phyloP scores from a whole-genome alignment of 2,797 vertebrate species.

The Onychomys arenicola region DNA sequence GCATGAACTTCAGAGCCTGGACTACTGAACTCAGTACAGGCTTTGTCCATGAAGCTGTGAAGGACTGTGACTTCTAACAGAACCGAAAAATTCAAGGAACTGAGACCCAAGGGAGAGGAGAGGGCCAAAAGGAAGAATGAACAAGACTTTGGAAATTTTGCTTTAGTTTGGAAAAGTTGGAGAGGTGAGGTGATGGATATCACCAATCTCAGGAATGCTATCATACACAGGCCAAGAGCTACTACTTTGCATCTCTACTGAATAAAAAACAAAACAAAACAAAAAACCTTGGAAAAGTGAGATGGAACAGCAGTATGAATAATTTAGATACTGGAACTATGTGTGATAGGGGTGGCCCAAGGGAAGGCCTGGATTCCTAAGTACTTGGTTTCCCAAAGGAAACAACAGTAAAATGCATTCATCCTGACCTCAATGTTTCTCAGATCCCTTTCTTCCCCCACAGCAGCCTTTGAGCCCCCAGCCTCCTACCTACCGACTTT shows the following conservation, averaged over 20 bases:
- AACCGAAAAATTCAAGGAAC: not conserved
- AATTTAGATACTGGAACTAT: not conserved
- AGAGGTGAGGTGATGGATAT: not conserved
- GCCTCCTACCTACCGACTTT: constrained; percentile 76
- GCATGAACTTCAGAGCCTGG: not conserved
- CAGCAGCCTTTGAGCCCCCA: not conserved
- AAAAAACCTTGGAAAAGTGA: constrained; percentile 64
- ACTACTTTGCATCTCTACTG: constrained; percentile 71
- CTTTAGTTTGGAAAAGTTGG: constrained; percentile 18
- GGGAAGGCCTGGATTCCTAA: not conserved
- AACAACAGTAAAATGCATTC: not conserved
- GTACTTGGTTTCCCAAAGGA: constrained; percentile 21
- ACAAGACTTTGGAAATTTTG: not conserved
- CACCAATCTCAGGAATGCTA: constrained; percentile 72
- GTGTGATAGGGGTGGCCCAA: not conserved
- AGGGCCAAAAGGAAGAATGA: not conserved
- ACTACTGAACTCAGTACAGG: not conserved
- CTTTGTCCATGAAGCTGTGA: constrained; percentile 32
- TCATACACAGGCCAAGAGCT: constrained; percentile 49
- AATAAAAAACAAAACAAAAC: constrained; percentile 60
- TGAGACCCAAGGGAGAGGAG: not conserved
- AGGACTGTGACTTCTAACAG: not conserved
- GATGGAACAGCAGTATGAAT: not conserved
- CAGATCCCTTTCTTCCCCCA: not conserved
- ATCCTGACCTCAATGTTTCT: not conserved